Percentiles rank a stretch among this genome's conserved stretches.
phyloP scores from a whole-genome alignment of 2,113 vertebrate species.

The Leptobrachium leishanense region DNA sequence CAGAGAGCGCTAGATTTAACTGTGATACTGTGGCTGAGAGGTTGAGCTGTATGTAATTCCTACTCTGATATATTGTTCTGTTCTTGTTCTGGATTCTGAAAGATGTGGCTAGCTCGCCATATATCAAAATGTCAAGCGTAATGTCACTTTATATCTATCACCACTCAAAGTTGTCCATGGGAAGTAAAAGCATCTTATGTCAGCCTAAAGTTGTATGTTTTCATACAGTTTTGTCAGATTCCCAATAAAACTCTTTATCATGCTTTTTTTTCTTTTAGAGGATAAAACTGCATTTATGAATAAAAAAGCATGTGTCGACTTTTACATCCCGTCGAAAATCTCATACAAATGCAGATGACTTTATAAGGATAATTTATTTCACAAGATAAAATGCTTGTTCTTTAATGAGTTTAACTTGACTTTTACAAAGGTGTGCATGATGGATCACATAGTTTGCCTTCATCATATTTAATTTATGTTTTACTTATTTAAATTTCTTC shows the following conservation, averaged over 20 bases:
- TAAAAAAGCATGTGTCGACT: not conserved
- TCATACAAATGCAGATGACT: constrained; percentile 10
- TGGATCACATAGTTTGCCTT: constrained; percentile 13
- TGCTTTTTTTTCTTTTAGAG: constrained; percentile 1
- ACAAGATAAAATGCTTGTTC: constrained; percentile 26
- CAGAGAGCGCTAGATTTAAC: not conserved
- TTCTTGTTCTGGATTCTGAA: constrained; percentile 28
- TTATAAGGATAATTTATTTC: constrained; percentile 15
- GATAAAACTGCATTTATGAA: constrained; percentile 36
- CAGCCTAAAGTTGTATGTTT: constrained; percentile 30
- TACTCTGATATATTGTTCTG: constrained; percentile 27
- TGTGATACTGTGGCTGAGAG: not conserved
- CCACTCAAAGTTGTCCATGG: constrained; percentile 32
- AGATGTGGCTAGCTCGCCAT: constrained; percentile 32
- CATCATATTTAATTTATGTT: constrained; percentile 13
- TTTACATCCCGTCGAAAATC: constrained; percentile 4
- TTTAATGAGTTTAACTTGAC: constrained; percentile 25
- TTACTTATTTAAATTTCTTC: constrained; percentile 19
- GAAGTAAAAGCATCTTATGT: constrained; percentile 37
- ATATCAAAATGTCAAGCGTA: constrained; percentile 33
- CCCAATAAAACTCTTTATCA: constrained; percentile 18
- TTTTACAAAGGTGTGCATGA: constrained; percentile 32
- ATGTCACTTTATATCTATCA: constrained; percentile 42
- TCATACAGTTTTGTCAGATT: constrained; percentile 24
- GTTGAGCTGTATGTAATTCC: constrained; percentile 1